Evolutionary conservation across 2,797 vertebrate species (phyloP).

Genomic region (Chiloscyllium punctatum): DNA sequence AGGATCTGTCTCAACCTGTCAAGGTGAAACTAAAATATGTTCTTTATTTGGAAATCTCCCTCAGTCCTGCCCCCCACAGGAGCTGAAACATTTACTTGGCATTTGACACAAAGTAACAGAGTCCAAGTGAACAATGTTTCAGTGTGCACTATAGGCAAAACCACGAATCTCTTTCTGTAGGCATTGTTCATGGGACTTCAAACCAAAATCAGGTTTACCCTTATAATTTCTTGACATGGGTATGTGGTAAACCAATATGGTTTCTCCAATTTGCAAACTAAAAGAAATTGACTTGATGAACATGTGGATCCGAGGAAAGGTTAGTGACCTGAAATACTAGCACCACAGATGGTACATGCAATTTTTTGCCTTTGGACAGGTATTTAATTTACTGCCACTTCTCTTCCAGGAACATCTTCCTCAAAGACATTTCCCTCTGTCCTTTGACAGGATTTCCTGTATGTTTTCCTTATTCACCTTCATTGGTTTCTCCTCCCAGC

Average conservation of each 20-base stretch:
- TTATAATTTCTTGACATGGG: slow-evolving; percentile 1
- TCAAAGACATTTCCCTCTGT: too few species aligned
- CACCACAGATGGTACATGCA: neutral
- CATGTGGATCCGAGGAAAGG: neutral
- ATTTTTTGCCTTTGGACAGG: neutral
- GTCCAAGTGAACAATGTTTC: neutral
- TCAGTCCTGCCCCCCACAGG: neutral
- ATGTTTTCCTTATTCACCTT: neutral
- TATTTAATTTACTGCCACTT: neutral
- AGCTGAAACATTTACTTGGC: neutral
- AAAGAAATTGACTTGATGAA: neutral
- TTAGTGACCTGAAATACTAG: neutral
- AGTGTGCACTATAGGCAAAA: neutral
- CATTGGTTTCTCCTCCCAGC: neutral
- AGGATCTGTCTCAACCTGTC: slow-evolving; percentile 20
- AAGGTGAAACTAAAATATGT: neutral
- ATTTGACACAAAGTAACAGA: neutral
- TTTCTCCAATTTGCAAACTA: neutral
- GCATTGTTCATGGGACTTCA: neutral
- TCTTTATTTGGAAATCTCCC: neutral
- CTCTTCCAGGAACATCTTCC: neutral
- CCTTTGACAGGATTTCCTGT: neutral
- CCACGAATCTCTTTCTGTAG: neutral
- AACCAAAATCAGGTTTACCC: neutral
- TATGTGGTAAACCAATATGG: neutral